phyloP scores from a whole-genome alignment of 64 coral and sea anemone species.

The Catalaphyllia jardinei region DNA sequence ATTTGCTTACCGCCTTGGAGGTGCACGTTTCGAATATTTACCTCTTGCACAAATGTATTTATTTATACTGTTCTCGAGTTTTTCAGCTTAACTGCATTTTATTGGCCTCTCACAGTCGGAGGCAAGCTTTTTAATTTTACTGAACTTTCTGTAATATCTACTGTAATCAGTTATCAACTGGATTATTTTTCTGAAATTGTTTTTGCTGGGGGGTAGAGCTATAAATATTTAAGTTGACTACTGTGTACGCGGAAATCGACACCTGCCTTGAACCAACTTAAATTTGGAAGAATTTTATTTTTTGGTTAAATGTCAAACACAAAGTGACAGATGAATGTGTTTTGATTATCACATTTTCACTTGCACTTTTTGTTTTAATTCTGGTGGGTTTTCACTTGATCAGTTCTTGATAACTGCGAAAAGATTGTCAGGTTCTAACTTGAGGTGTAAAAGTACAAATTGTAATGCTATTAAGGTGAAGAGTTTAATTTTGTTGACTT shows the following conservation, averaged over 20 bases:
- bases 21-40: background rate
- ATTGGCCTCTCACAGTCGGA: background rate
- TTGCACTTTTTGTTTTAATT: background rate
- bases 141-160: background rate
- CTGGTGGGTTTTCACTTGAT: background rate
- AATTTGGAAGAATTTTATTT: background rate
- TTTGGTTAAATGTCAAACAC: background rate
- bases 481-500: too few species aligned
- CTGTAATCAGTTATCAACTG: background rate
- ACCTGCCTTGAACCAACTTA: background rate
- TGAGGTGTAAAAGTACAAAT: too few species aligned
- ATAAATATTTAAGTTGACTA: background rate
- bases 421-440: too few species aligned
- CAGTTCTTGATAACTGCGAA: background rate
- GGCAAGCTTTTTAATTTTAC: background rate
- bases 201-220: background rate
- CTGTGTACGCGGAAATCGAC: background rate
- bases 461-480: too few species aligned
- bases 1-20: too few species aligned
- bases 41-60: background rate
- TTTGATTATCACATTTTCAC: background rate
- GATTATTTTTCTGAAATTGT: background rate
- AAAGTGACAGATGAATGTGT: background rate
- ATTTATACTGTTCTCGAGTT: background rate
- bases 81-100: background rate